These are phyloP conservation scores for Seira ritae DNA, from an alignment of 2,888 invertebrate species.

Conservation along the genomic window DNA sequence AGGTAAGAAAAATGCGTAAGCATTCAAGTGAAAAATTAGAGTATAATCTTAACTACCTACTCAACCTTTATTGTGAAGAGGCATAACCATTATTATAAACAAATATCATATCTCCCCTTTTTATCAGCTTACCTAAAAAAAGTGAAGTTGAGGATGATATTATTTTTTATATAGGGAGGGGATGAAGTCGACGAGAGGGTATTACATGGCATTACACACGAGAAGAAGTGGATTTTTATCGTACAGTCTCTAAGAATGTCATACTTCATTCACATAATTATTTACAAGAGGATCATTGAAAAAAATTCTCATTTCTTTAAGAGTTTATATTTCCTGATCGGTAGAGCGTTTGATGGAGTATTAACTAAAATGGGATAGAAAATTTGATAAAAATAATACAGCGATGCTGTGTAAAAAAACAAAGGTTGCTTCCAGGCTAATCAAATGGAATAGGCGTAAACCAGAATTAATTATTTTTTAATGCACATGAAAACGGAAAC, in stretches of 20 bases:
- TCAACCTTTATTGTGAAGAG: constrained; percentile 13
- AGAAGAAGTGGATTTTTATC: constrained; percentile 37
- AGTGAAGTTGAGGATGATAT: background rate
- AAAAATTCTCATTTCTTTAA: too few relatives aligned
- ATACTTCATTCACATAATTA: constrained; percentile 32
- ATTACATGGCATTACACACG: constrained; percentile 51
- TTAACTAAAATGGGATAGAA: too few relatives aligned
- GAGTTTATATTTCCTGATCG: too few relatives aligned
- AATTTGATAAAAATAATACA: too few relatives aligned
- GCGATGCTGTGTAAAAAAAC: too few relatives aligned
- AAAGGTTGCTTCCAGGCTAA: too few relatives aligned
- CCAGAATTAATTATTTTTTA: too few relatives aligned
- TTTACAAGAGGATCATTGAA: too few relatives aligned
- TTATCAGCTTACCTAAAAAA: constrained; percentile 12
- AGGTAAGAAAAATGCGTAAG: constrained; percentile 40
- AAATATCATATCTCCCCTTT: constrained; percentile 9
- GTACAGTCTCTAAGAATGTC: constrained; percentile 47
- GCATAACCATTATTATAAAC: background rate
- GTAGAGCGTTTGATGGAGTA: too few relatives aligned
- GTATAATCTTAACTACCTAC: background rate
- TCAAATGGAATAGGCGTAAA: too few relatives aligned
- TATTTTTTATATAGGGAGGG: background rate
- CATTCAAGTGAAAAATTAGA: constrained; percentile 54
- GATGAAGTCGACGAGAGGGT: constrained; percentile 4
- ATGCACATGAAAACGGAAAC: too few relatives aligned